These are phyloP conservation scores for Leptogaster cylindrica DNA, from an alignment of 2,888 invertebrate genomes.

Conservation along the genomic window DNA sequence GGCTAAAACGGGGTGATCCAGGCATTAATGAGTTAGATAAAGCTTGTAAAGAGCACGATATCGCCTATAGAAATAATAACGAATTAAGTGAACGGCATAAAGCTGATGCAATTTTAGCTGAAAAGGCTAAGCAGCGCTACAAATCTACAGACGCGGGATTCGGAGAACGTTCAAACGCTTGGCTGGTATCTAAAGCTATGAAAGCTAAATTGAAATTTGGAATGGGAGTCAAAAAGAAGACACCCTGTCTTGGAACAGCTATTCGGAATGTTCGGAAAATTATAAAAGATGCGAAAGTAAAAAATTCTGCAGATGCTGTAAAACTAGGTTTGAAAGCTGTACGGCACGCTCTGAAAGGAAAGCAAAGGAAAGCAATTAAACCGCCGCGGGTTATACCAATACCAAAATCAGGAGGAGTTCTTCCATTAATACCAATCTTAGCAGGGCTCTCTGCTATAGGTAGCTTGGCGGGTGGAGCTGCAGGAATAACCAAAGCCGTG, in stretches of 20 bases:
- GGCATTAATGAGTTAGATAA: slow-evolving; percentile 50
- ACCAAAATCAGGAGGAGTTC: slow-evolving; percentile 55
- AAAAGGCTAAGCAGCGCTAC: slow-evolving; percentile 43
- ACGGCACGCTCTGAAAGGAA: slow-evolving; percentile 2
- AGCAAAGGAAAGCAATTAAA: slow-evolving; percentile 28
- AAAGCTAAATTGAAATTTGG: slow-evolving; percentile 46
- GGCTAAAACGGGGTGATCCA: slow-evolving; percentile 49
- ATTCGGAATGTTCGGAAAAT: slow-evolving; percentile 38
- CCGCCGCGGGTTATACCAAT: slow-evolving; percentile 53
- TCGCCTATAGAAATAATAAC: slow-evolving; percentile 42
- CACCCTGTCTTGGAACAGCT: not conserved
- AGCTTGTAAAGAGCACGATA: slow-evolving; percentile 49
- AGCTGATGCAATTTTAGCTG: slow-evolving; percentile 35
- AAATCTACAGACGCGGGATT: no score
- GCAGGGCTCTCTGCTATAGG: slow-evolving; percentile 55
- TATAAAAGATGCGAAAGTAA: slow-evolving; percentile 42
- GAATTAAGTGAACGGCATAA: not conserved
- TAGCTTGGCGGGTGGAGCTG: slow-evolving; percentile 55
- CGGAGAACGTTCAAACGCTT: slow-evolving; percentile 44
- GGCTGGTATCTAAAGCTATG: slow-evolving; percentile 46
- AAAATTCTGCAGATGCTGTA: slow-evolving; percentile 44
- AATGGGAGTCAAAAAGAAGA: slow-evolving; percentile 35
- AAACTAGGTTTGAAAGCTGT: slow-evolving; percentile 46
- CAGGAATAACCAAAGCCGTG: slow-evolving; percentile 55
- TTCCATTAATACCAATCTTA: slow-evolving; percentile 55